These are phyloP conservation scores for Apodemia zela DNA, from an alignment of 2,888 invertebrate genomes.

Conservation along the genomic window DNA sequence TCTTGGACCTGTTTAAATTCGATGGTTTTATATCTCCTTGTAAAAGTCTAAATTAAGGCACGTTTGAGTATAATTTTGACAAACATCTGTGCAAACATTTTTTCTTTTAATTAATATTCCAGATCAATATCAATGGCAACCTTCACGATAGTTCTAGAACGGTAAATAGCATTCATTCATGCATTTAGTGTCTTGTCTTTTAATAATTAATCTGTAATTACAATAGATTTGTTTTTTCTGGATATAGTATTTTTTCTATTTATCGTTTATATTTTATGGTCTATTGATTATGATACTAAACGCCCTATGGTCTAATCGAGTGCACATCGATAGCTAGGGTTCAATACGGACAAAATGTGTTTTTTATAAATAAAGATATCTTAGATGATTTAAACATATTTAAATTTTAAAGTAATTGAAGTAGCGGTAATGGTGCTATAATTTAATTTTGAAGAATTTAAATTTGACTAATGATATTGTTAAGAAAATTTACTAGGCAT, in stretches of 20 bases:
- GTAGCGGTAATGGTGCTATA: too few relatives aligned
- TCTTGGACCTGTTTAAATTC: not conserved
- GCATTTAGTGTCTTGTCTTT: not conserved
- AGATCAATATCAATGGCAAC: not conserved
- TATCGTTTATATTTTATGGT: not conserved
- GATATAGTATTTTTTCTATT: not conserved
- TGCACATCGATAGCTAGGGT: too few relatives aligned
- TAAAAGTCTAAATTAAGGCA: not conserved
- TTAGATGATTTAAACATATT: too few relatives aligned
- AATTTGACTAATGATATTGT: too few relatives aligned
- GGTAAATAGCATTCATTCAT: not conserved
- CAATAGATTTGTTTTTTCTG: not conserved
- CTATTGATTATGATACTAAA: not conserved
- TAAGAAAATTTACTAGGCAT: too few relatives aligned
- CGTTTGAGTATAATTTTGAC: not conserved
- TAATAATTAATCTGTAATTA: not conserved
- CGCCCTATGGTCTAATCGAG: too few relatives aligned
- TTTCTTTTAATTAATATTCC: constrained; percentile 1
- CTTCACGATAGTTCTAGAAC: not conserved
- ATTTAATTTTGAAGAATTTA: too few relatives aligned
- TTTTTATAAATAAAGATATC: too few relatives aligned
- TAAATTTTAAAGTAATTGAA: too few relatives aligned
- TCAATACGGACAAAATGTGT: too few relatives aligned
- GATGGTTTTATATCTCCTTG: not conserved
- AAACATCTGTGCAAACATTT: not conserved